Evolutionary conservation across 2,113 vertebrate species (phyloP).

Genomic region (Peromyscus californicus): DNA sequence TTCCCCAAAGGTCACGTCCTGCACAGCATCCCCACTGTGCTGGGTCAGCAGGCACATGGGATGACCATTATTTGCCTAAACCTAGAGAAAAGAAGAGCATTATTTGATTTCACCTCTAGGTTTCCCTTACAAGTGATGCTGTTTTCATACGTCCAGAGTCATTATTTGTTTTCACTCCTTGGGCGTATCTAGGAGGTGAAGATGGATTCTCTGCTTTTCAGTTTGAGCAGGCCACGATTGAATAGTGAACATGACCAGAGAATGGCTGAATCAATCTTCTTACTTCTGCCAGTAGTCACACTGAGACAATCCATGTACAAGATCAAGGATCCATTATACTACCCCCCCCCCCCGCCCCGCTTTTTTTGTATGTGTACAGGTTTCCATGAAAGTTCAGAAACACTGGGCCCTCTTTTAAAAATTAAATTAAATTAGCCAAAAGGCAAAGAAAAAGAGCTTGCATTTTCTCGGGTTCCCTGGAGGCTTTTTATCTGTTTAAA

Average conservation of each 20-base stretch:
- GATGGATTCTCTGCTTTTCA: constrained; percentile 72
- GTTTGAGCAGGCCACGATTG: constrained; percentile 67
- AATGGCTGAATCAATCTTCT: constrained; percentile 57
- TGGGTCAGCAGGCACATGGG: constrained; percentile 88
- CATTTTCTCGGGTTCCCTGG: constrained; percentile 84
- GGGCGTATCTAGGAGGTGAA: constrained; percentile 58
- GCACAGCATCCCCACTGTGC: constrained; percentile 91
- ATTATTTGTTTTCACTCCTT: background rate
- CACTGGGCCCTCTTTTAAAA: constrained; percentile 75
- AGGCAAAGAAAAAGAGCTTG: constrained; percentile 77
- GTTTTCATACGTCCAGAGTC: background rate
- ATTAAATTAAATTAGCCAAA: constrained; percentile 76
- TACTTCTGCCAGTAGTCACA: constrained; percentile 60
- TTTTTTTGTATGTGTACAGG: background rate
- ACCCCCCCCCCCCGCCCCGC: background rate
- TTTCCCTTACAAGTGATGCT: constrained; percentile 17
- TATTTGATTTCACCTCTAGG: constrained; percentile 68
- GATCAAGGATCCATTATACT: constrained; percentile 31
- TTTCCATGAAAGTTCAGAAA: constrained; percentile 73
- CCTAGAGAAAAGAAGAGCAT: constrained; percentile 67
- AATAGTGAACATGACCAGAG: constrained; percentile 68
- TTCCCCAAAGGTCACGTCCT: constrained; percentile 86
- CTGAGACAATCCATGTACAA: constrained; percentile 36
- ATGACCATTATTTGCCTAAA: constrained; percentile 77
- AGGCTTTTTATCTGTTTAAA: constrained; percentile 88